Base-by-base conservation (phyloP, 1,140 invertebrate genomes). In the Drosophila mauritiana region DNA sequence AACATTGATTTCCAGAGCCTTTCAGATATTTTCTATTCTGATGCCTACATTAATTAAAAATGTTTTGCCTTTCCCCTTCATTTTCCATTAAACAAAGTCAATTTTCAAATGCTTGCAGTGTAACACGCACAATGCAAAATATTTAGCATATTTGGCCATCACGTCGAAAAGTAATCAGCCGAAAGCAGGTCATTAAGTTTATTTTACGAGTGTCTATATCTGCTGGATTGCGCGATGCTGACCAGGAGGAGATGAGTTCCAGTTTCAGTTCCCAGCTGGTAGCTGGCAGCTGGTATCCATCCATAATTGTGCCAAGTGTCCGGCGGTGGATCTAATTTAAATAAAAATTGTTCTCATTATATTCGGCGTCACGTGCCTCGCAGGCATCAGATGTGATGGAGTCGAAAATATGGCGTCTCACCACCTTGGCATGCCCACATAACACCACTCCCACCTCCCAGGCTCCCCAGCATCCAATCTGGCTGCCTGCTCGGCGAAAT, bases 311-410 rank as follows among this genome's bases (percentile, higher is more conserved):
- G 64, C 64, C 67, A 70, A 70, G 67, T 69, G 67, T 55, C 67
- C 67, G 64, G 67, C 67, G 65, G 65, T 56, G 67, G 64, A 56
- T 69, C 67, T 70, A 70, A 70, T 70, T 70, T 70, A 69, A 70
- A 70, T 70, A 70, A 70, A 70, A 70, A 70, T 70, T 48, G 67
- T 70, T 70, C 67, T 70, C 64, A 70, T 70, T 70, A 70, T 56
- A 69, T 70, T 69, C 67, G 69, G 51, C 64, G 48, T 70, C 67
- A 70, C 67, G 67, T 69, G 64, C 67, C 64, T 46, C 27, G 34
- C 25, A 69, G 64, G 65, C 51, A 70, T 70, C 67, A 70, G 67
- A 70, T 70, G 67, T 46, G 67, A 69, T 70, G 64, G 31, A 70
- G 67, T 40, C 51, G 63, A 56, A 69, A 70, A 69, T 70, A 69